Evolutionary conservation across 2,113 vertebrate genomes (phyloP).

Genomic region (Lepus timidus): DNA sequence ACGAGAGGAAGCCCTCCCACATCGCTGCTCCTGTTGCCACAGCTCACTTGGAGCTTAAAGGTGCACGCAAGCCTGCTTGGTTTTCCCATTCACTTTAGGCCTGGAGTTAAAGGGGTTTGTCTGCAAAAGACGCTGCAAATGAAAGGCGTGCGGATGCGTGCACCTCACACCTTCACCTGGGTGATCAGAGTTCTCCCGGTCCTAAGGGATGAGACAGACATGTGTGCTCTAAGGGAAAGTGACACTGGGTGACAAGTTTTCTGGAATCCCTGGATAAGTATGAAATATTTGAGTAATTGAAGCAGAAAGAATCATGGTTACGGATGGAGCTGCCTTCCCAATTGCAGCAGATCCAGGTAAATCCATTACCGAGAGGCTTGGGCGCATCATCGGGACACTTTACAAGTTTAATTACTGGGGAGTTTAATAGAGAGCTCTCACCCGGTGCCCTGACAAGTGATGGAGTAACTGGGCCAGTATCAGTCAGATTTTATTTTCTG

Average conservation of each 20-base stretch:
- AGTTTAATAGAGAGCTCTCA: conserved; percentile 74
- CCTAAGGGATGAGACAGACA: not conserved
- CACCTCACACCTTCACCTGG: not conserved
- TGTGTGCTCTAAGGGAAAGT: not conserved
- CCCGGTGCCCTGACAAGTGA: conserved; percentile 69
- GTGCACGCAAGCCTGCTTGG: not conserved
- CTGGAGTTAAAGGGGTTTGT: not conserved
- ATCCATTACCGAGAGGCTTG: conserved; percentile 54
- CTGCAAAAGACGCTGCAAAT: not conserved
- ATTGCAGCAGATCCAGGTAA: conserved; percentile 4
- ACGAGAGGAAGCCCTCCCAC: not conserved
- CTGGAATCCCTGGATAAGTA: not conserved
- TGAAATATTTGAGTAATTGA: conserved; percentile 28
- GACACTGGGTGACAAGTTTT: not conserved
- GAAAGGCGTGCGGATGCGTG: not conserved
- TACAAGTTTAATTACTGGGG: conserved; percentile 83
- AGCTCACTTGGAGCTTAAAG: not conserved
- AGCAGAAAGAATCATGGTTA: not conserved
- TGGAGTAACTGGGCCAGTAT: conserved; percentile 71
- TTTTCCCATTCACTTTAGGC: not conserved
- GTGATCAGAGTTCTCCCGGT: not conserved
- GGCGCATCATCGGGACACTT: conserved; percentile 75
- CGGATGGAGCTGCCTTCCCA: not conserved
- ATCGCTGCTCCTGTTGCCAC: not conserved
- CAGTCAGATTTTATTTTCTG: conserved; percentile 77